A percentile compares a stretch with the other conserved stretches of the same genome.
These are phyloP conservation scores for Diaprepes abbreviatus DNA, from an alignment of 2,888 invertebrate genomes.

Conservation along the genomic window DNA sequence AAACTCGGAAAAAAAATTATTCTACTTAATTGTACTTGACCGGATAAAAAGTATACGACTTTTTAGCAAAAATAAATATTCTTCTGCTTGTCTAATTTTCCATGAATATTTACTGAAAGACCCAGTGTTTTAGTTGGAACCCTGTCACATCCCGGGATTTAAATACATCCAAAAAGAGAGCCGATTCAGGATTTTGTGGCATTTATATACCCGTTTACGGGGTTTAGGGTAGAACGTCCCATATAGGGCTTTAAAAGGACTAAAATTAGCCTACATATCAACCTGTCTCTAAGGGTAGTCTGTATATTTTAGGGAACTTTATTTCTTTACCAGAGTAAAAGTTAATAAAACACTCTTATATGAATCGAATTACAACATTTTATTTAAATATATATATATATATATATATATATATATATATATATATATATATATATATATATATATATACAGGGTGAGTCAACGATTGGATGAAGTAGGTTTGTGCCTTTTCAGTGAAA, in stretches of 20 bases:
- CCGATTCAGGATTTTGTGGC: slow-evolving; percentile 19
- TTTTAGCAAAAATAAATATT: not conserved
- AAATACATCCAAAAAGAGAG: slow-evolving; percentile 19
- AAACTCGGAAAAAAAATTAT: too few species aligned
- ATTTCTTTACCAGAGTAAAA: not conserved
- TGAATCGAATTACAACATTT: too few species aligned
- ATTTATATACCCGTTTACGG: slow-evolving; percentile 10
- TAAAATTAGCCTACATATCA: slow-evolving; percentile 26
- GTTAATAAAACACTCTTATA: too few species aligned
- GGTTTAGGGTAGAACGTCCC: slow-evolving; percentile 10
- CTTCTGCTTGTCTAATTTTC: not conserved
- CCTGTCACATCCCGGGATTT: not conserved
- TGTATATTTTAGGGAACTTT: not conserved
- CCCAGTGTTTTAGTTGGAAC: not conserved
- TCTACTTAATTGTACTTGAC: too few species aligned
- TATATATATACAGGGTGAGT: too few species aligned
- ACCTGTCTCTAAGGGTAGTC: slow-evolving; percentile 13
- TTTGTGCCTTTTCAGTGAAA: too few species aligned
- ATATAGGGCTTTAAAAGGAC: slow-evolving; percentile 17
- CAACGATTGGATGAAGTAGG: too few species aligned
- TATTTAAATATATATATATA: too few species aligned
- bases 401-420: too few species aligned
- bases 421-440: too few species aligned
- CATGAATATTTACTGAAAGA: slow-evolving; percentile 3
- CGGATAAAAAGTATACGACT: too few species aligned